Evolutionary conservation across 2,797 vertebrate genomes (phyloP).

Genomic region (Chaetophractus vellerosus): DNA sequence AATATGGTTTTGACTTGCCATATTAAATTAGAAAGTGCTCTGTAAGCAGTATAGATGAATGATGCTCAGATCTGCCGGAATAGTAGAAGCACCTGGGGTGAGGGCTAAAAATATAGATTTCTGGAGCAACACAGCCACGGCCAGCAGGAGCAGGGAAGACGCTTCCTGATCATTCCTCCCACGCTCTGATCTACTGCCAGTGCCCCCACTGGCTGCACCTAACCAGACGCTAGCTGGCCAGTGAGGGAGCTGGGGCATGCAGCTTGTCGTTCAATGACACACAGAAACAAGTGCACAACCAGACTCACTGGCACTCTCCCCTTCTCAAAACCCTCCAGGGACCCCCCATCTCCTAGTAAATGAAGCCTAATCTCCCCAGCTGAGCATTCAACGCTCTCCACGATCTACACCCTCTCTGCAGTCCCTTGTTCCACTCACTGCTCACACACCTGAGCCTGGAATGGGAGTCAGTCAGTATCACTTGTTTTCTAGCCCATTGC

Average conservation of each 20-base stretch:
- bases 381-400: background rate
- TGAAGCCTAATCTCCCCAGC: background rate
- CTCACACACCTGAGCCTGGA: background rate
- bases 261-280: background rate
- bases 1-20: background rate
- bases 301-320: background rate
- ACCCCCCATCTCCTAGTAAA: background rate
- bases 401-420: background rate
- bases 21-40: slow-evolving; percentile 27
- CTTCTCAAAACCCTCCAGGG: background rate
- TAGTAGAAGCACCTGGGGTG: background rate
- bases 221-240: background rate
- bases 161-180: background rate
- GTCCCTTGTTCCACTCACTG: background rate
- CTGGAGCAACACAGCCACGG: background rate
- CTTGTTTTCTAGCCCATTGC: background rate
- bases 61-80: background rate
- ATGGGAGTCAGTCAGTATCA: background rate
- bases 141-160: background rate
- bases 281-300: background rate
- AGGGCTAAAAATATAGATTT: background rate
- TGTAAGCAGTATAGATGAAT: background rate
- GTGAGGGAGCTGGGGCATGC: background rate
- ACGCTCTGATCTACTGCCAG: background rate
- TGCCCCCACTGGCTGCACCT: background rate